Conservation (phyloP, 1,140 invertebrate genomes). For the Ips typographus region DNA sequence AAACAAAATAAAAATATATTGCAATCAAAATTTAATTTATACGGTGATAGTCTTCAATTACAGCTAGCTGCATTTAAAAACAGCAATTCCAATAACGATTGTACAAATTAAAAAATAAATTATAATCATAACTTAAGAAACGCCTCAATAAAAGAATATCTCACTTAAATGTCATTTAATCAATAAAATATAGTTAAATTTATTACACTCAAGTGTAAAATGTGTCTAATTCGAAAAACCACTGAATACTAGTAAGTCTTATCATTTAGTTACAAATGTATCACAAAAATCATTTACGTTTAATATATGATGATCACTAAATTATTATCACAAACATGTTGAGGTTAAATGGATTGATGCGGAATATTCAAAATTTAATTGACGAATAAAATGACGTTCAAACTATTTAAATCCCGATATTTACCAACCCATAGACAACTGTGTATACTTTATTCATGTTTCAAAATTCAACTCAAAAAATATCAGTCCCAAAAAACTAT, state of each 20-base stretch:
- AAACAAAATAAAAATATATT: neutral
- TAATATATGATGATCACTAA: conserved; percentile 40
- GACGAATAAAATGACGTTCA: conserved; percentile 17
- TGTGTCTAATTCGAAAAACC: conserved; percentile 33
- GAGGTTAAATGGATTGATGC: conserved; percentile 38
- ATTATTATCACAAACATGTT: conserved; percentile 43
- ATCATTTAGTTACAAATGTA: conserved; percentile 41
- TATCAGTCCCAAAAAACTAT: conserved; percentile 7
- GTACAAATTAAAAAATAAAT: too few relatives aligned
- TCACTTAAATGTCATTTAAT: conserved; percentile 33
- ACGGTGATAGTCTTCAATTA: too few relatives aligned
- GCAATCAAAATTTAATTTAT: neutral
- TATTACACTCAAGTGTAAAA: conserved; percentile 15
- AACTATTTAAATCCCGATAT: conserved; percentile 20
- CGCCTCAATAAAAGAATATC: conserved; percentile 24
- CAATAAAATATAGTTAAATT: conserved; percentile 17
- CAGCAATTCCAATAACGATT: too few relatives aligned
- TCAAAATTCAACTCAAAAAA: neutral
- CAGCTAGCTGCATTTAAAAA: too few relatives aligned
- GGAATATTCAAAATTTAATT: conserved; percentile 30
- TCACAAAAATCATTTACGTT: conserved; percentile 44
- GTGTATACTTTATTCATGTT: conserved; percentile 16
- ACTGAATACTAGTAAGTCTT: conserved; percentile 41
- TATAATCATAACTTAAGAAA: conserved; percentile 7
- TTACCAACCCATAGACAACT: conserved; percentile 23